Base-by-base conservation (phyloP, 2,113 vertebrate genomes). In the Mesocricetus auratus region DNA sequence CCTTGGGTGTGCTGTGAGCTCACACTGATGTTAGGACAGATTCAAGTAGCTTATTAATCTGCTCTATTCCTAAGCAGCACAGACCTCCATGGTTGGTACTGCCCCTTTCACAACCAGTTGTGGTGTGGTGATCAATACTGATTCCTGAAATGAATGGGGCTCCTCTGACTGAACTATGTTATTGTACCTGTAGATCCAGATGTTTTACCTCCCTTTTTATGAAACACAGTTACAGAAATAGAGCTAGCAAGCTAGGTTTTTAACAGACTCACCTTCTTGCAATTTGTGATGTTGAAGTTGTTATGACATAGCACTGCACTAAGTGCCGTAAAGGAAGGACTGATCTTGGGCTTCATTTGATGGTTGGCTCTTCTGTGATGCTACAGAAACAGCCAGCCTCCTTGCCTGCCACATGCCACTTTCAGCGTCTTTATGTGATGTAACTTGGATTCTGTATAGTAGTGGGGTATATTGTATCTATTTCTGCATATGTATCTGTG, bases 161-260 rank as follows among this genome's bases (percentile, higher is more conserved):
- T 92, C 17, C 45, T 83, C 16, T 58, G 33, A 71, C 69, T 71
- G 24, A 86, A 91, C 45, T 74, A 2, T 50, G 17, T 53, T 39
- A 66, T 36, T 62, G 3, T 86, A 56, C 86, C 45, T 85, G 90
- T 91, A 91, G 33, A 95, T 93, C 73, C 31, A 79, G 16, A 22
- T 39, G 15, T 36, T 74, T 92, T 95, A 60, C 31, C 58, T 73
- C 6, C 6, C 3, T 19, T 0, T 92, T 86, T 95, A 15, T 8
- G 73, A 53, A 96, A 88, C 45, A 91, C 90, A 78, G 71, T 90
- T 89, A 68, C 4, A 94, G 73, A 93, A 96, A 83, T 82, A 75
- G 74, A 92, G 4, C 13, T 86, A 74, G 71, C 66, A 62, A 90
- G 21, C 36, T 93, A 64, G 47, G 83, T 89, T 95, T 17, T 62